A percentile compares a stretch with the other conserved stretches of the same genome.
Evolutionary conservation across 2,888 invertebrate genomes (phyloP).

Genomic region (Tipula lateralis): DNA sequence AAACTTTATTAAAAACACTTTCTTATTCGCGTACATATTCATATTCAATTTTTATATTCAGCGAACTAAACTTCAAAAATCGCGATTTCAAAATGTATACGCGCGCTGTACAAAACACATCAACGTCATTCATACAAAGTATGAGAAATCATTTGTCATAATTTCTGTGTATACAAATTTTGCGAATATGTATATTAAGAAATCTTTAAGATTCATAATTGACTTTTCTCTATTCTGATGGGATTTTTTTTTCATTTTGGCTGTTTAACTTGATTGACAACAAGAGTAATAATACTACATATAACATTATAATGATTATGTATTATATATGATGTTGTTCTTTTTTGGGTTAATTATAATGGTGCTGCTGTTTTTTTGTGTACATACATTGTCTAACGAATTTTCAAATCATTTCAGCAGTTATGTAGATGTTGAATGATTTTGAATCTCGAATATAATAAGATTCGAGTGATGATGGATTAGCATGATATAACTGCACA

Average conservation of each 20-base stretch:
- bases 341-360: slow-evolving; percentile 11
- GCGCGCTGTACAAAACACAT: not conserved
- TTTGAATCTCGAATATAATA: not conserved
- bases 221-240: not conserved
- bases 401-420: not conserved
- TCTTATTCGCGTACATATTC: not conserved
- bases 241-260: not conserved
- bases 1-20: not conserved
- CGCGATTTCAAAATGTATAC: not conserved
- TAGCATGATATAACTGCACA: not conserved
- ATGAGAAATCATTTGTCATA: slow-evolving; percentile 7
- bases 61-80: not conserved
- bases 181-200: not conserved
- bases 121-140: not conserved
- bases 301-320: not conserved
- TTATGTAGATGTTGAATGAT: not conserved
- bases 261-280: not conserved
- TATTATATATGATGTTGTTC: not conserved
- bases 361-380: not conserved
- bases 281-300: not conserved
- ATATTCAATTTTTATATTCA: not conserved
- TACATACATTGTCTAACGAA: not conserved
- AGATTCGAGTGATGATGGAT: not conserved
- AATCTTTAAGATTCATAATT: not conserved
- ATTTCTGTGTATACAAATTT: not conserved